Base-by-base conservation (phyloP, 23 tunicate genomes). In the Botrylloides violaceus region DNA sequence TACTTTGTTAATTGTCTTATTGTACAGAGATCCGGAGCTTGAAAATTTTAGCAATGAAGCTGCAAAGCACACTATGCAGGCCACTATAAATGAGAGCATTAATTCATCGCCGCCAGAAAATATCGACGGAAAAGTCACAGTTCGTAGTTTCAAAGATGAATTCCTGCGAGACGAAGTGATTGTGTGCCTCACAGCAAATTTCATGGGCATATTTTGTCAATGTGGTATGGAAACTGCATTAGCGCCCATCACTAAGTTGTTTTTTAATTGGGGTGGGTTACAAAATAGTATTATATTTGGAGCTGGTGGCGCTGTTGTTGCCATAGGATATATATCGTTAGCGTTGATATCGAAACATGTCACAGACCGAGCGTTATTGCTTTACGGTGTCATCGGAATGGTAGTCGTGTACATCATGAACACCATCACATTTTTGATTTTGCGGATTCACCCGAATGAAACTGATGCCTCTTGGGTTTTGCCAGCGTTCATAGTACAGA, bases 81-180 rank as follows among this genome's bases (percentile, higher is more conserved):
- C 26, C 12, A 9, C 4, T 3, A 58, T 29, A 3, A 12, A 47
- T 12, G 55, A 47, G 18, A 18, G 12, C 18, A 47, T 18, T 47
- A 47, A 47, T 47, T 12, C 12, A 47, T 23, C 23, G 12, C 5
- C 29, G 3, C 4, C 62, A 9, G 4, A 28, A 5, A 23, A 28
- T 4, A 58, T 58, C 9, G 4, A 23, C 4, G 62, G 26, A 9
- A 58, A 58, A 23, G 26, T 23, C 4, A 5, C 23, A 58, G 70
- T 63, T 3, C 34, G 35, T 7, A 63, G 35, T 31, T 63, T 63
- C 33, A 28, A 27, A 25, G 37, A 34, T 38, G 96, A 81, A 35
- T 81, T 87, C 26, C 56, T 87, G 12, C 70, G 79, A 22, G 96
- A 87, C 71, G 96, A 81, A 56, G 83, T 87, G 2, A 64, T 87